These are phyloP conservation scores for Listronotus bonariensis DNA, from an alignment of 1,140 invertebrate genomes.

Conservation along the genomic window DNA sequence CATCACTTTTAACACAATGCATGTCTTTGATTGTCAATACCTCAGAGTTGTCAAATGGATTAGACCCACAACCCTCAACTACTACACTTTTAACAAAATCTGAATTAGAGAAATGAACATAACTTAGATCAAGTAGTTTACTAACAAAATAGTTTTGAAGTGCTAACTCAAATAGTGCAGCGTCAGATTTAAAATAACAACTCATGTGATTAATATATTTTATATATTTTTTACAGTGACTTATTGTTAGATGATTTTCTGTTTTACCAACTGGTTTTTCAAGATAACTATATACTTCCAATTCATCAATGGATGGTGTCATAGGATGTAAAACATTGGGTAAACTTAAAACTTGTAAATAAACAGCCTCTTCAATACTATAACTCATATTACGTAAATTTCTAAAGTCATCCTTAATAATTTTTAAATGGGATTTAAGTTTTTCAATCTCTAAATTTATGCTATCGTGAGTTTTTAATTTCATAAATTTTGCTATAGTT, in stretches of 20 bases:
- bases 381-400: slow-evolving; percentile 61
- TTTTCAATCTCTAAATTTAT: slow-evolving; percentile 54
- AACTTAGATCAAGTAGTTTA: slow-evolving; percentile 58
- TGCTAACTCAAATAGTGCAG: slow-evolving; percentile 68
- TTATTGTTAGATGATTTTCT: slow-evolving; percentile 65
- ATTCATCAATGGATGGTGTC: slow-evolving; percentile 59
- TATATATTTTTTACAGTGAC: slow-evolving; percentile 59
- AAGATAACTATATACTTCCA: slow-evolving; percentile 58
- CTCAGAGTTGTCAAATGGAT: slow-evolving; percentile 59
- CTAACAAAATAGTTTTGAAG: slow-evolving; percentile 61
- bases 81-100: slow-evolving; percentile 71
- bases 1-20: slow-evolving; percentile 56
- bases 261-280: slow-evolving; percentile 46
- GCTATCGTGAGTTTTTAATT: slow-evolving; percentile 52
- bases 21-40: slow-evolving; percentile 63
- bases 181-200: slow-evolving; percentile 67
- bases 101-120: slow-evolving; percentile 64
- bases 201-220: slow-evolving; percentile 61
- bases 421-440: slow-evolving; percentile 59
- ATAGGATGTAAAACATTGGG: slow-evolving; percentile 68
- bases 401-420: slow-evolving; percentile 66
- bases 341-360: slow-evolving; percentile 62
- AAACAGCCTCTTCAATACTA: slow-evolving; percentile 65
- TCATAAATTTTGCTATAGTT: slow-evolving; percentile 51
- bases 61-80: slow-evolving; percentile 68